phyloP scores from a whole-genome alignment of 2,888 invertebrate genomes.

The Sturmia bella region DNA sequence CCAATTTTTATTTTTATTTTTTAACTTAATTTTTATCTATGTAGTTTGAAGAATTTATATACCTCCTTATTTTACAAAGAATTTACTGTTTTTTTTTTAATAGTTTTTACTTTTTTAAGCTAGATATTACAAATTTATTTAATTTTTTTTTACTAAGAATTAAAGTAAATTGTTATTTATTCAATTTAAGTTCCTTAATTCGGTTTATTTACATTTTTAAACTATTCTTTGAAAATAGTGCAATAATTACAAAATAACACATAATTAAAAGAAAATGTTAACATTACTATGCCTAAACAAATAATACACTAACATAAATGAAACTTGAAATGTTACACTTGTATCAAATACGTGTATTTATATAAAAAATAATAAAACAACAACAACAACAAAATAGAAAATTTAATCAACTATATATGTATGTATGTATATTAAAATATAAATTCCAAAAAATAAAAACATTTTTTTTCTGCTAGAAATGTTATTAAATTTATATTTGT shows the following conservation, averaged over 20 bases:
- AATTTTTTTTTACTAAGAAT: neutral
- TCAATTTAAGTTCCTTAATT: too few species aligned
- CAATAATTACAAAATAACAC: conserved; percentile 52
- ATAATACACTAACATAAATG: conserved; percentile 41
- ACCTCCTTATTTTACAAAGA: conserved; percentile 52
- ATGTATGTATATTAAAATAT: too few species aligned
- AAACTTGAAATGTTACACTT: conserved; percentile 55
- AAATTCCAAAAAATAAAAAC: too few species aligned
- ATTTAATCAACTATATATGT: too few species aligned
- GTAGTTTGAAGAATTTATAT: conserved; percentile 53
- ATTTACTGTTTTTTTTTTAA: conserved; percentile 8
- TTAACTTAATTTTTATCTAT: conserved; percentile 24
- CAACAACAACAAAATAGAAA: too few species aligned
- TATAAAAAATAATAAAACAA: neutral
- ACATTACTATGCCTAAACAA: conserved; percentile 67
- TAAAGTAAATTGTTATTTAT: neutral
- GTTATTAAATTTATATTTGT: neutral
- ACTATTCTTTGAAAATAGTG: conserved; percentile 18
- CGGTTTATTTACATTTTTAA: conserved; percentile 1
- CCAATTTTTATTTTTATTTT: conserved; percentile 16
- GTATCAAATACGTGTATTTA: neutral
- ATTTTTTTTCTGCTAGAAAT: neutral
- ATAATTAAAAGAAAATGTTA: conserved; percentile 63
- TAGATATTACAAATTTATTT: conserved; percentile 45
- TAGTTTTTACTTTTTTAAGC: neutral